Base-by-base conservation (phyloP, 2,113 vertebrate species). In the Chloroceryle aenea region DNA sequence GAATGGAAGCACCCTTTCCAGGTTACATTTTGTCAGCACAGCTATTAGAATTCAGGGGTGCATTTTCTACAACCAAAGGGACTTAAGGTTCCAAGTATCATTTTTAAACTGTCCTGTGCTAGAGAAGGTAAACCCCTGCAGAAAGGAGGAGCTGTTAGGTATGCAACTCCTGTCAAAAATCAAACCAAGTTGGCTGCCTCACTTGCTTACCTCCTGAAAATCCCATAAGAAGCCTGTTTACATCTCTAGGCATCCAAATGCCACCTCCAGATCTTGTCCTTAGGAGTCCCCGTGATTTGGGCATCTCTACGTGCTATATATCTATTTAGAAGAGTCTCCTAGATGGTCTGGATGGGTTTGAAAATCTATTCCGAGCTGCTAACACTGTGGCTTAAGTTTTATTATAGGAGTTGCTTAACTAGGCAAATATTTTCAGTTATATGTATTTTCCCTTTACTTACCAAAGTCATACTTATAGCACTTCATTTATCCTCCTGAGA, bases 401-500 rank as follows among this genome's bases (percentile, higher is more conserved):
- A 90, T 73, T 78, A 86, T 4, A 87, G 87, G 90, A 93, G 68
- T 92, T 97, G 87, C 95, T 95, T 94, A 94, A 91, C 85, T 80
- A 96, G 90, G 82, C 95, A 96, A 90, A 90, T 94, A 96, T 96
- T 94, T 96, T 94, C 45, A 80, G 71, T 79, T 80, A 63, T 80
- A 82, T 85, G 48, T 93, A 48, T 91, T 80, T 92, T 93, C 36
- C 47, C 85, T 88, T 88, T 91, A 88, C 76, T 93, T 94, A 94
- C 42, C 80, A 67, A 94, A 77, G 71, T 74, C 69, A 53, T 63
- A 92, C 67, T 48, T 80, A 20, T 15, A 79, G 78, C 79, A 94
- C 85, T 96, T 94, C 92, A 93, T 94, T 96, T 74, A 91, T 93
- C 61, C 96, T 93, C 96, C 66, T 42, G 95, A 95, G 93, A 94